Evolutionary conservation across 2,113 vertebrate species (phyloP), one percentile per base, ranked within the genome.

Genomic region (Nerophis ophidion): DNA sequence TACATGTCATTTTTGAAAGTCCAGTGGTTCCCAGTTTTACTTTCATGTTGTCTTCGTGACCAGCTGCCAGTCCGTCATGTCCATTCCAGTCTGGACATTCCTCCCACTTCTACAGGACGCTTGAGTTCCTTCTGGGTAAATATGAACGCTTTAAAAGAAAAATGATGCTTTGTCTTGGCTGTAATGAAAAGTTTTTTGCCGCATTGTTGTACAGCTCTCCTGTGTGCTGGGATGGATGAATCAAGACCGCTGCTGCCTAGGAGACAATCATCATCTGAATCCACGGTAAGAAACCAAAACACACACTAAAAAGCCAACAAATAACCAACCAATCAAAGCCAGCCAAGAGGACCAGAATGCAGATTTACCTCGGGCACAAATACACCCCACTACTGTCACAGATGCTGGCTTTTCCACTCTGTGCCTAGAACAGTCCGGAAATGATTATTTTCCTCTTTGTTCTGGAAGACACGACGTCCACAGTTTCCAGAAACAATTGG

Each of bases 181-280:
- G 13, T n/a, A 16, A 14, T 46, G 10, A 61, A 61, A 8, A 11
- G 12, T 44, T 44, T 40, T 11, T 9, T 38, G 7, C 38, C 36
- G 26, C 1, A 26, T n/a, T 13, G 16, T 42, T 52, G 38, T 5
- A 13, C 38, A 38, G 36, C 16, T 38, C 15, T 45, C 34, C 16
- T 35, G 60, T 68, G 48, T 68, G 48, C 50, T 26, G 48, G 66
- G 35, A 76, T 72, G 77, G 66, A 48, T 17, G 83, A 85, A 59
- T 47, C 50, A 33, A 71, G 67, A 4, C 71, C 79, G 0, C 70
- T 87, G 51, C 58, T 87, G 42, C 50, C 7, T 0, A 59, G 9
- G 61, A 56, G 45, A 63, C 6, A 46, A 9, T 33, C 48, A 5
- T 42, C 72, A 7, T 16, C 62, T 44, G 42, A 48, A 13, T 70